Conservation (phyloP, 1,140 invertebrate species). For the Drosophila carrolli region DNA sequence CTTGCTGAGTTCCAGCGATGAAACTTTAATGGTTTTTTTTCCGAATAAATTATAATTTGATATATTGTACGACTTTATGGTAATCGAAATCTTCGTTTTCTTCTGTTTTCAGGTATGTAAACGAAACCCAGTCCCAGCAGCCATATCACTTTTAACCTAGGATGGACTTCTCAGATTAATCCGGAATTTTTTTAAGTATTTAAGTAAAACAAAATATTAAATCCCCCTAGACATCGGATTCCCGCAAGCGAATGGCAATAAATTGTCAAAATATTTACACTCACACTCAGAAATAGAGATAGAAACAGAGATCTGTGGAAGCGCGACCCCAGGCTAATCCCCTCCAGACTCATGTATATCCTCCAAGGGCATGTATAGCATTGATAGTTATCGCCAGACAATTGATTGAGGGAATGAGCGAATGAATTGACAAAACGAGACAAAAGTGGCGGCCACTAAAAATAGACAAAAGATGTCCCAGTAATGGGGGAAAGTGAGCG, state of each 20-base stretch:
- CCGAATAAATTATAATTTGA: conserved; percentile 26
- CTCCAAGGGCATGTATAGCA: conserved; percentile 24
- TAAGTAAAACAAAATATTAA: conserved; percentile 22
- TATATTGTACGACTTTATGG: conserved; percentile 18
- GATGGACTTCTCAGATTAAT: neutral
- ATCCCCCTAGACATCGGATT: conserved; percentile 9
- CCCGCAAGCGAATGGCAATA: conserved; percentile 46
- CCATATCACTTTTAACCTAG: conserved; percentile 5
- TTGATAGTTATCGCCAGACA: conserved; percentile 60
- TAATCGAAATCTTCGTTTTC: conserved; percentile 31
- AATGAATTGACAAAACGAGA: conserved; percentile 66
- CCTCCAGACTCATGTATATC: conserved; percentile 16
- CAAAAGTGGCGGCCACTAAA: conserved; percentile 72
- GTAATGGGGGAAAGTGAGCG: conserved; percentile 2
- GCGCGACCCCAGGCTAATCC: conserved; percentile 23
- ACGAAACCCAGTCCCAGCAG: neutral
- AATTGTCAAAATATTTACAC: conserved; percentile 69
- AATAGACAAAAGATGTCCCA: conserved; percentile 60
- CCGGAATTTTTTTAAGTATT: conserved; percentile 12
- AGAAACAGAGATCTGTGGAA: conserved; percentile 15
- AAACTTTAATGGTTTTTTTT: conserved; percentile 47
- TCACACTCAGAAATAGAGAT: conserved; percentile 6
- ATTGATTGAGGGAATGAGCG: conserved; percentile 57
- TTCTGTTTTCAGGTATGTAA: conserved; percentile 69
- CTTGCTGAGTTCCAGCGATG: conserved; percentile 30